A percentile compares a stretch with the other conserved stretches of the same genome.
phyloP scores from a whole-genome alignment of 2,888 invertebrate species.

The Adelognathus sp. region DNA sequence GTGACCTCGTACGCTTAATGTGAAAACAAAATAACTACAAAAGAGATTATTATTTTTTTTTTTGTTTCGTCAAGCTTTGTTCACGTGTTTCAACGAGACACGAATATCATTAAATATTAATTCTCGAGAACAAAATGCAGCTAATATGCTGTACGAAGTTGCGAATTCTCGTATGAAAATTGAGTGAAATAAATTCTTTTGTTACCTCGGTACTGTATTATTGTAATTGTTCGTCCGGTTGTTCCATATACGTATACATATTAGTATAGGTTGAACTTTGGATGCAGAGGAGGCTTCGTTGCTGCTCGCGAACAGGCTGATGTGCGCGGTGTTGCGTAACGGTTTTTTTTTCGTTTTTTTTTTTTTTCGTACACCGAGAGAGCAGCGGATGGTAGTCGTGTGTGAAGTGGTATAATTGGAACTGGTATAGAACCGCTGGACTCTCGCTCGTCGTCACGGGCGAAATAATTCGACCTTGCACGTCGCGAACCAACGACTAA shows the following conservation, averaged over 20 bases:
- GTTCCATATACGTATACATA: too few species aligned
- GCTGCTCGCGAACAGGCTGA: not conserved
- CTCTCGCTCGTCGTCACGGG: not conserved
- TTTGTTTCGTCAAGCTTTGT: not conserved
- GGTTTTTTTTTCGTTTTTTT: not conserved
- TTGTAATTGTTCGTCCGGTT: not conserved
- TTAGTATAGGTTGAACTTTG: not conserved
- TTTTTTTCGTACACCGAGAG: slow-evolving; percentile 2
- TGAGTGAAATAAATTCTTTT: not conserved
- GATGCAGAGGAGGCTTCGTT: not conserved
- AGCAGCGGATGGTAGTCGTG: not conserved
- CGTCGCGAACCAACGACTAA: not conserved
- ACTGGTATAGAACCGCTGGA: not conserved
- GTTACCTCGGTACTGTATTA: not conserved
- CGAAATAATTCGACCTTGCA: not conserved
- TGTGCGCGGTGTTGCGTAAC: not conserved
- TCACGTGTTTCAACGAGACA: not conserved
- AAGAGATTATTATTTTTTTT: not conserved
- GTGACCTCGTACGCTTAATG: not conserved
- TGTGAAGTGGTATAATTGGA: slow-evolving; percentile 2
- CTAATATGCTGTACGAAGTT: not conserved
- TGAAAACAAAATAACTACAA: not conserved
- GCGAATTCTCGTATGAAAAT: not conserved
- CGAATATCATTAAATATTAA: not conserved
- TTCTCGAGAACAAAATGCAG: not conserved